Base-by-base conservation (phyloP, 2,888 invertebrate species). In the Tenthredo notha region DNA sequence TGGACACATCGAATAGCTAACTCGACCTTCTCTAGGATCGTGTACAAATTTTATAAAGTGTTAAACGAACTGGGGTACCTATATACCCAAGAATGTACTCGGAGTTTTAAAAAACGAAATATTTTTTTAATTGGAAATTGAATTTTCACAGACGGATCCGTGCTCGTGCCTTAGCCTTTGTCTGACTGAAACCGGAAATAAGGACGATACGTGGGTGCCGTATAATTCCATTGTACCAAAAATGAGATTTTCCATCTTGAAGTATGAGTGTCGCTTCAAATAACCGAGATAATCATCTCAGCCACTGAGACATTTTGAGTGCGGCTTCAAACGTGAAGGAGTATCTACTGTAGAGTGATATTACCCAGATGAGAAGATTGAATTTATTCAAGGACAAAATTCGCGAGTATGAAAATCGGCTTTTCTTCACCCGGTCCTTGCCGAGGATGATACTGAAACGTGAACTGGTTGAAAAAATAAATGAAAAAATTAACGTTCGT, bases 221-320 rank as follows among this genome's bases (percentile, higher is more conserved):
- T 33, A 29, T 72, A n/a, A n/a, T 72, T 72, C 70, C 37, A 40
- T 37, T 72, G 70, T 72, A 72, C 2, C 10, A n/a, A 72, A 37
- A 72, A 72, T 72, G n/a, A 37, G 5, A 72, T 72, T n/a, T 40
- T 40, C 7, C 29, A 37, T 37, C 70, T 12, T 29, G 7, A 67
- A n/a, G 40, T 72, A 72, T 40, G 21, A 33, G 37, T 72, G 33
- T 72, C 70, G 33, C 37, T 37, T 72, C 70, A 7, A 72, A 72
- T 72, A 72, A 72, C 70, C 70, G 40, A 72, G 33, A 72, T 72
- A 72, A 72, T 72, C 33, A 72, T 33, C 70, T n/a, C 33, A 40
- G 37, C 37, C 70, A 72, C 37, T 33, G 33, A 72, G 70, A 72
- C 70, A 40, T 37, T 40, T 10, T n/a, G 70, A 37, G 70, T 29